A percentile compares a stretch with the other conserved stretches of the same genome.
Conservation (phyloP, 2,113 vertebrate species). For the Rafetus swinhoei region DNA sequence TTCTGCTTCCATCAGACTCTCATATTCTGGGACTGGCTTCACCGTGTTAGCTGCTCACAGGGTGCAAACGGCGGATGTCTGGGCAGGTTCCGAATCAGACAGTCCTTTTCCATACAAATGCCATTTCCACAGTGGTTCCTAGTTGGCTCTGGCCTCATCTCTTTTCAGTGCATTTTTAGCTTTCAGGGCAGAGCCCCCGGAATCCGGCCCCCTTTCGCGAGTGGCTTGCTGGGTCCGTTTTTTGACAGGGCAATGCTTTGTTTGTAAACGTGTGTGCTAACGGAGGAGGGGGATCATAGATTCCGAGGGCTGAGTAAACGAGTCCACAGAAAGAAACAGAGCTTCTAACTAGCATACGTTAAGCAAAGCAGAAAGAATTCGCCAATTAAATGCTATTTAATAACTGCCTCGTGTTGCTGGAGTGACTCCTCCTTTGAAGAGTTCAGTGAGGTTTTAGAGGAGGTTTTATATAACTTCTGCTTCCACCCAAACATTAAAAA, state of each 20-base stretch:
- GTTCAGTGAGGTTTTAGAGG: slow-evolving; percentile 50
- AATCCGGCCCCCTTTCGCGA: slow-evolving; percentile 2
- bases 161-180: slow-evolving; percentile 16
- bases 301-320: slow-evolving; percentile 70
- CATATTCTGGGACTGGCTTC: background rate
- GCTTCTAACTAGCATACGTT: slow-evolving; percentile 64
- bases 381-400: slow-evolving; percentile 74
- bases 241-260: slow-evolving; percentile 27
- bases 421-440: slow-evolving; percentile 57
- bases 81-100: background rate
- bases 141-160: background rate
- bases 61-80: background rate
- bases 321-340: slow-evolving; percentile 77
- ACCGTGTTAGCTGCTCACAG: background rate
- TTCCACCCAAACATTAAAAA: slow-evolving; percentile 55
- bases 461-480: slow-evolving; percentile 8
- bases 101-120: slow-evolving; percentile 3
- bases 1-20: background rate
- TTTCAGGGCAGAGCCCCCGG: background rate
- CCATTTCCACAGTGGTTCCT: slow-evolving; percentile 2
- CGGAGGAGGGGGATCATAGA: slow-evolving; percentile 71
- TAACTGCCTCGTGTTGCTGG: slow-evolving; percentile 55
- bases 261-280: slow-evolving; percentile 77
- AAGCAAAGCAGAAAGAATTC: slow-evolving; percentile 71
- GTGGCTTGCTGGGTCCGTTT: background rate